Conservation (phyloP, 2,888 invertebrate genomes). For the Pseudococcus viburni region DNA sequence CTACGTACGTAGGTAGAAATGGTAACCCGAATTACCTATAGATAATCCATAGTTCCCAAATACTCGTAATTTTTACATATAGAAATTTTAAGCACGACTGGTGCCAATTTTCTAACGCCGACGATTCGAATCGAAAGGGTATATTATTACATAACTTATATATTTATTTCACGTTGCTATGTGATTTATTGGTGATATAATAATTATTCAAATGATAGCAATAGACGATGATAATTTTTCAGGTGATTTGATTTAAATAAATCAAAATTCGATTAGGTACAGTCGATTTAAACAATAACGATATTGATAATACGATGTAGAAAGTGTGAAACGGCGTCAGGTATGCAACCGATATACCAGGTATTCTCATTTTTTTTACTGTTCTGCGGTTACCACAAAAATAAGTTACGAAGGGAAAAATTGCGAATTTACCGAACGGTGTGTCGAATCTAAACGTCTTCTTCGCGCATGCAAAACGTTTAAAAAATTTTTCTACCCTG, state of each 20-base stretch:
- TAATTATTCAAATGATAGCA: slow-evolving; percentile 40
- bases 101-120: background rate
- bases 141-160: background rate
- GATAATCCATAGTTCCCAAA: background rate
- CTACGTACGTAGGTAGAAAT: background rate
- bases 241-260: slow-evolving; percentile 9
- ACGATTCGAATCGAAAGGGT: background rate
- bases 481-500: slow-evolving; percentile 28
- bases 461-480: background rate
- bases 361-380: background rate
- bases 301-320: background rate
- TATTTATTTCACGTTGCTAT: slow-evolving; percentile 28
- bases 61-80: background rate
- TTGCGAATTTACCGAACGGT: background rate
- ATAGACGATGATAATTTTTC: slow-evolving; percentile 49
- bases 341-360: slow-evolving; percentile 4
- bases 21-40: background rate
- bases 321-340: background rate
- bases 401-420: background rate
- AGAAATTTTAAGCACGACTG: background rate
- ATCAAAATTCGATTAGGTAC: background rate
- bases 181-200: slow-evolving; percentile 47
- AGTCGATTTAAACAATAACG: background rate
- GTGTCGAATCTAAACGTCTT: background rate
- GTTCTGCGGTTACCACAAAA: slow-evolving; percentile 39